Conservation (phyloP, 2,888 invertebrate genomes). For the Alloplasta piceator region DNA sequence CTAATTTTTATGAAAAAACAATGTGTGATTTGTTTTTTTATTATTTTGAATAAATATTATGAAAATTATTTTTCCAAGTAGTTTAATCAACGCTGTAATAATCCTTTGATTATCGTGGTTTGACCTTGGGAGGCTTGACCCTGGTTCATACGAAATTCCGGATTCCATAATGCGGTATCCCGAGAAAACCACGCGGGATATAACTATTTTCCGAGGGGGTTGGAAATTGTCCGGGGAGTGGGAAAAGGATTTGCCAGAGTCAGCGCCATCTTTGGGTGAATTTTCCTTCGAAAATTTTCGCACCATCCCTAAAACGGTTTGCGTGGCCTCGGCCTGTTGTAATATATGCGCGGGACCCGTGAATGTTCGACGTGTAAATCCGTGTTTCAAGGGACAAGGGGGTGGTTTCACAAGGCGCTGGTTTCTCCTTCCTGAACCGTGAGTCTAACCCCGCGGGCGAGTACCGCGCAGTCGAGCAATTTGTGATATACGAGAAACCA, state of each 20-base stretch:
- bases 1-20: no score
- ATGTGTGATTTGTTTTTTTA: no score
- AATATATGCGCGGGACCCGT: not conserved
- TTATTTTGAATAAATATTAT: no score
- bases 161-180: no score
- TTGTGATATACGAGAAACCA: conserved; percentile 20
- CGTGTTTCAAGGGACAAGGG: conserved; percentile 57
- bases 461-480: conserved; percentile 29
- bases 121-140: no score
- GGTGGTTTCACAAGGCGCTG: conserved; percentile 36
- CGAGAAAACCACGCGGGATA: no score
- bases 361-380: conserved; percentile 71
- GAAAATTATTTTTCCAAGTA: no score
- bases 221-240: no score
- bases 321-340: not conserved
- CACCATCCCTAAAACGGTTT: not conserved
- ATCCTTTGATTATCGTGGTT: no score
- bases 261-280: not conserved
- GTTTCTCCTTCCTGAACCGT: conserved; percentile 41
- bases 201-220: no score
- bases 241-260: not conserved
- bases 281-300: conserved; percentile 1
- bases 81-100: no score
- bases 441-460: conserved; percentile 43
- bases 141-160: no score